Evolutionary conservation across 2,888 invertebrate genomes (phyloP).

Genomic region (Heliconius ismenius): DNA sequence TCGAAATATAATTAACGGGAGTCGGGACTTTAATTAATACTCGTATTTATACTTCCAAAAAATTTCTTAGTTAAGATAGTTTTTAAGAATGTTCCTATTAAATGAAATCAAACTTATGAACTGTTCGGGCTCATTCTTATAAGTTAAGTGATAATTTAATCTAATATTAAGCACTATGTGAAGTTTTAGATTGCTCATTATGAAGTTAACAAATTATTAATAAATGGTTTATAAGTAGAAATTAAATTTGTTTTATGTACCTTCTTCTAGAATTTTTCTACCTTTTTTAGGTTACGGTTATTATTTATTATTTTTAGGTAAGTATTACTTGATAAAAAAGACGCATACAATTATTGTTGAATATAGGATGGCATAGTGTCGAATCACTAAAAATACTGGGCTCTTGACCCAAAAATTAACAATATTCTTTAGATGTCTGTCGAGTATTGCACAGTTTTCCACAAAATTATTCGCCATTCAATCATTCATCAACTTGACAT

Average conservation of each 20-base stretch:
- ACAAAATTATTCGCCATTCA: too few species aligned
- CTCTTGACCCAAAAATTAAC: too few species aligned
- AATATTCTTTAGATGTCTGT: too few species aligned
- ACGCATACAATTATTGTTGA: too few species aligned
- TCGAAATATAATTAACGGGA: constrained; percentile 35
- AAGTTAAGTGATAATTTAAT: background rate
- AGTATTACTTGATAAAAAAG: too few species aligned
- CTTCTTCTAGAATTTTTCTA: background rate
- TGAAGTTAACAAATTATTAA: background rate
- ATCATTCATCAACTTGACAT: too few species aligned
- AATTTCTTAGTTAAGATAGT: background rate
- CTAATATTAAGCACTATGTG: background rate
- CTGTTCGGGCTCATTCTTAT: background rate
- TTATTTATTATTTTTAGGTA: too few species aligned
- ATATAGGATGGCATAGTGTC: too few species aligned
- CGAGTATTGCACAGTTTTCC: too few species aligned
- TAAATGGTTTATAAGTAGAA: background rate
- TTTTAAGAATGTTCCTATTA: constrained; percentile 12
- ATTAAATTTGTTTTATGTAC: background rate
- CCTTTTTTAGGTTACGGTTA: too few species aligned
- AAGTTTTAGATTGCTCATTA: constrained; percentile 5
- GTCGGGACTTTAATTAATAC: background rate
- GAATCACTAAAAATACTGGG: too few species aligned
- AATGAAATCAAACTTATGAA: constrained; percentile 11
- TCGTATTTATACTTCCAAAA: constrained; percentile 3